Base-by-base conservation (phyloP, 1,140 invertebrate species). In the Lethocerus indicus region DNA sequence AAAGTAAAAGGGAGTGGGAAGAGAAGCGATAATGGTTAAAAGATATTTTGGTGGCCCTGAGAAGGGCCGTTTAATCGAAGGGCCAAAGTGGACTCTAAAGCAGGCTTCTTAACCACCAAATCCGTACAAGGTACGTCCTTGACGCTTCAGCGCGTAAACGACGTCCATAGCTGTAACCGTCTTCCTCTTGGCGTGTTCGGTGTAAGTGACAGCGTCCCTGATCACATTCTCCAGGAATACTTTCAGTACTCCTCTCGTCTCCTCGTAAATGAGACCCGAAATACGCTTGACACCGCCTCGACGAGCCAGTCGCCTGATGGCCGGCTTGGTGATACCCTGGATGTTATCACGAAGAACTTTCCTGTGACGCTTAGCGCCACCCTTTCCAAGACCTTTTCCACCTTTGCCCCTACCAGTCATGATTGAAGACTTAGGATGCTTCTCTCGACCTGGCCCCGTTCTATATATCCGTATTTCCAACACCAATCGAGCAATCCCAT, bases 81-180 rank as follows among this genome's bases (percentile, higher is more conserved):
- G 43, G 60, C 16, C 57, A 61, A 47, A 1, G 24, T 4, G n/a
- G 41, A 37, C 1, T 40, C 21, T 51, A n/a, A 35, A 23, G 44
- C n/a, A n/a, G n/a, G n/a, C n/a, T n/a, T n/a, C n/a, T 74, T 68
- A 78, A 55, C 74, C 73, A 37, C 75, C 75, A 52, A 78, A 78
- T 54, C 75, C 76, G 59, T 78, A 78, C 0, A 78, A 58, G 25
- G 75, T 78, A 24, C 81, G 68, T 28, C 85, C 85, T 68, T 87
- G 84, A 42, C 83, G 67, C 64, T 88, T 89, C 55, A 88, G 65
- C 23, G 83, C 83, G 59, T 87, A 87, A 20, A 89, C 85, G 14
- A 88, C 81, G 60, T 89, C 83, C 83, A 88, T 88, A 44, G 83
- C 82, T 9, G 84, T 88, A 29, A 78, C 75, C 18, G 84, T 88